Conservation (phyloP, 2,113 vertebrate species). For the Anoplopoma fimbria region DNA sequence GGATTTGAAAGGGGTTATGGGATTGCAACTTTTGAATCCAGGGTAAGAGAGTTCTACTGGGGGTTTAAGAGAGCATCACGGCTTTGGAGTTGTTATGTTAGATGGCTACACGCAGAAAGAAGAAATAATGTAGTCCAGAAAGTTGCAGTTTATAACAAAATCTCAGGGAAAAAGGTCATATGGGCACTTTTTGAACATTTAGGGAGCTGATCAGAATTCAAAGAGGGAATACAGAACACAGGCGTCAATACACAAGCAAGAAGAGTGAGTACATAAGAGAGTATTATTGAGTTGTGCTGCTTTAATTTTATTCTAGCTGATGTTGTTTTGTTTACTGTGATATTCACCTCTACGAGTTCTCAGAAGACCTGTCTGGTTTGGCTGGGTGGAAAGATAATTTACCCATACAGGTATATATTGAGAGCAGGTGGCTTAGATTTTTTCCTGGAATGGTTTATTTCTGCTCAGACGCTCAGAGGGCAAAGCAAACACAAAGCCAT, state of each 20-base stretch:
- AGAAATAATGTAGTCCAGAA: conserved; percentile 1
- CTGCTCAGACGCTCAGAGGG: conserved; percentile 53
- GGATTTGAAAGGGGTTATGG: conserved; percentile 59
- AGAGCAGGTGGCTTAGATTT: conserved; percentile 58
- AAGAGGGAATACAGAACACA: not conserved
- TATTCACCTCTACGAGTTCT: conserved; percentile 35
- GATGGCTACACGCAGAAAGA: not conserved
- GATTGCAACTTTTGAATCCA: conserved; percentile 49
- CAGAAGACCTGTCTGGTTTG: conserved; percentile 28
- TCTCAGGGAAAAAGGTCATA: conserved; percentile 9
- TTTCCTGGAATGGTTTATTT: conserved; percentile 52
- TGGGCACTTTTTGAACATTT: conserved; percentile 13
- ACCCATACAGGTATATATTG: conserved; percentile 49
- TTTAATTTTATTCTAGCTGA: conserved; percentile 11
- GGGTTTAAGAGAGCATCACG: conserved; percentile 9
- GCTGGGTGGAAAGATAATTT: conserved; percentile 25
- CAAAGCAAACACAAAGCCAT: conserved; percentile 63
- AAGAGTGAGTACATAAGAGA: not conserved
- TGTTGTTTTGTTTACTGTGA: conserved; percentile 33
- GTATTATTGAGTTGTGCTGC: not conserved
- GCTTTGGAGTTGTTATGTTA: conserved; percentile 25
- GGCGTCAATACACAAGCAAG: conserved; percentile 1
- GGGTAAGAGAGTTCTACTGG: conserved; percentile 18
- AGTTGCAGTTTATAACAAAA: conserved; percentile 5
- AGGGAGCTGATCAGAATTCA: conserved; percentile 36